These are phyloP conservation scores for Caenorhabditis sp. DNA, from an alignment of 2,888 invertebrate genomes.

Conservation along the genomic window DNA sequence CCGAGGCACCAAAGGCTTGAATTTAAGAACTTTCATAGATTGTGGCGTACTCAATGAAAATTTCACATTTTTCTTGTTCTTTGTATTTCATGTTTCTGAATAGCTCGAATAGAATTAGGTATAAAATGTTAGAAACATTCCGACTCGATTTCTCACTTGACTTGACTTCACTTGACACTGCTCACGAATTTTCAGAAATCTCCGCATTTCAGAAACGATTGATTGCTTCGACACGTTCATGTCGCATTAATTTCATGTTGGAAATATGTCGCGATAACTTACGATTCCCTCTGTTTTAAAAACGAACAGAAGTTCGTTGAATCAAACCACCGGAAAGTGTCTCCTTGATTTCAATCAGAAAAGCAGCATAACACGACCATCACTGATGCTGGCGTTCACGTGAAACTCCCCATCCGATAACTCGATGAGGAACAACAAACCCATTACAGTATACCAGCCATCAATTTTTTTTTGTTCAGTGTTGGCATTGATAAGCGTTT, in stretches of 20 bases:
- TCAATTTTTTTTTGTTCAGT: slow-evolving; percentile 5
- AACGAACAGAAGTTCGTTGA: no score
- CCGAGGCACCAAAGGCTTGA: slow-evolving; percentile 48
- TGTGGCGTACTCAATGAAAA: slow-evolving; percentile 1
- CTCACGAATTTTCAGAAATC: no score
- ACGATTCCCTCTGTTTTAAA: no score
- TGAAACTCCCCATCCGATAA: slow-evolving; percentile 24
- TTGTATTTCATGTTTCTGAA: background rate
- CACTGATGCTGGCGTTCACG: slow-evolving; percentile 45
- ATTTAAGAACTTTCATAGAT: slow-evolving; percentile 1
- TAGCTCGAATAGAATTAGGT: no score
- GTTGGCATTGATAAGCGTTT: slow-evolving; percentile 36
- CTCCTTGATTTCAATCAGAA: slow-evolving; percentile 20
- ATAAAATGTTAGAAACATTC: no score
- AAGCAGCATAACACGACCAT: slow-evolving; percentile 45
- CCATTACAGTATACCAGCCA: slow-evolving; percentile 14
- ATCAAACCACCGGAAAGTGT: no score
- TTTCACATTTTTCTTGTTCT: background rate
- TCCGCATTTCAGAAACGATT: no score
- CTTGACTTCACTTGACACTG: no score
- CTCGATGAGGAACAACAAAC: slow-evolving; percentile 24
- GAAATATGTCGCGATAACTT: no score
- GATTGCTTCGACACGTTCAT: no score
- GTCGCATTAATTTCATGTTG: no score
- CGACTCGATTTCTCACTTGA: no score